Percentiles rank a stretch among this genome's conserved stretches.
These are phyloP conservation scores for Eupithecia insigniata DNA, from an alignment of 2,888 invertebrate species.

Conservation along the genomic window DNA sequence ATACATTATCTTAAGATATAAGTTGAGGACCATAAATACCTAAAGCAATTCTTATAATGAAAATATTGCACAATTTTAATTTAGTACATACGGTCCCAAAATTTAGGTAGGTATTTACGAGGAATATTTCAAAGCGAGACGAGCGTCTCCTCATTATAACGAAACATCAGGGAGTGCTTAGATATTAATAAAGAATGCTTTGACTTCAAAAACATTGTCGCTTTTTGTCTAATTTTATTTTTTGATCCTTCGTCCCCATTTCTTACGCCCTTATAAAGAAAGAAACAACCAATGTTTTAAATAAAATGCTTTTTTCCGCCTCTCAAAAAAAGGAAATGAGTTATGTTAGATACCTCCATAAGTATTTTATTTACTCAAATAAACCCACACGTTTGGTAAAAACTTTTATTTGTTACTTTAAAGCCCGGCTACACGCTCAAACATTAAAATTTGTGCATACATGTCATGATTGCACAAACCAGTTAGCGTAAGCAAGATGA, in stretches of 20 bases:
- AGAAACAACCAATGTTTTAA: slow-evolving; percentile 19
- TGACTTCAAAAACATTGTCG: slow-evolving; percentile 34
- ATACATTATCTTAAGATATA: too few relatives aligned
- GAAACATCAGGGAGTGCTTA: slow-evolving; percentile 31
- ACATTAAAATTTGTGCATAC: too few relatives aligned
- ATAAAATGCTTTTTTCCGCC: slow-evolving; percentile 20
- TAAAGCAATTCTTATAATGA: slow-evolving; percentile 4
- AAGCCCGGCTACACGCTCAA: too few relatives aligned
- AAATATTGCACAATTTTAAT: slow-evolving; percentile 17
- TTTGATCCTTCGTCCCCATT: slow-evolving; percentile 34
- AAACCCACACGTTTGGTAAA: neutral
- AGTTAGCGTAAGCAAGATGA: too few relatives aligned
- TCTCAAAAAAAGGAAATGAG: slow-evolving; percentile 18
- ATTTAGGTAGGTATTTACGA: slow-evolving; percentile 3
- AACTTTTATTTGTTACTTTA: neutral
- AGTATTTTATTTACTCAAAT: neutral
- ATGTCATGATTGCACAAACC: too few relatives aligned
- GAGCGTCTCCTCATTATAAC: slow-evolving; percentile 32
- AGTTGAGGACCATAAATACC: too few relatives aligned
- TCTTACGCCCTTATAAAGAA: slow-evolving; percentile 18
- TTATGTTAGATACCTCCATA: neutral
- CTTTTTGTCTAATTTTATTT: slow-evolving; percentile 32
- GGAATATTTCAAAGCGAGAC: slow-evolving; percentile 30
- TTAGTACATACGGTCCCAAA: slow-evolving; percentile 3
- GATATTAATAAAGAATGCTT: slow-evolving; percentile 36